A percentile compares a stretch with the other conserved stretches of the same genome.
Evolutionary conservation across 2,797 vertebrate species (phyloP).

Genomic region (Hydrolagus colliei): DNA sequence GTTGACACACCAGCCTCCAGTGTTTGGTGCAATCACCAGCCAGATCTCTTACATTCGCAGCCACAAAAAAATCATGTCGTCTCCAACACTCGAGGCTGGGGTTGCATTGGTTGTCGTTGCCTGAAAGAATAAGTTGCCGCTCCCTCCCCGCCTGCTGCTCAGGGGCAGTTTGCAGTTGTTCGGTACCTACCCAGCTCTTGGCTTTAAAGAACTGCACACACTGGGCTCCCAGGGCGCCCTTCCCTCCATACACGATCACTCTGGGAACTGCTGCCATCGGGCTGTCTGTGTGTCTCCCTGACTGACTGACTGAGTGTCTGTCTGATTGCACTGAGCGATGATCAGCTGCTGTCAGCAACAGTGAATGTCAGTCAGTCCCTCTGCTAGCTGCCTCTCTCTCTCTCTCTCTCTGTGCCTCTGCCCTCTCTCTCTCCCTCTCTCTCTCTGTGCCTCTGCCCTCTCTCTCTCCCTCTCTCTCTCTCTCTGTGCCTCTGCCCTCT

Average conservation of each 20-base stretch:
- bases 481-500: fast-evolving
- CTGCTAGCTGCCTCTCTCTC: too few species aligned
- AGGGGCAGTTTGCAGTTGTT: not conserved
- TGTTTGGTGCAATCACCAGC: too few species aligned
- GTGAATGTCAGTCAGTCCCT: too few species aligned
- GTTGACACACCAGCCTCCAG: too few species aligned
- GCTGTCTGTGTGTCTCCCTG: too few species aligned
- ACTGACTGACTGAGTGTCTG: too few species aligned
- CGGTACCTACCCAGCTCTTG: constrained; percentile 70
- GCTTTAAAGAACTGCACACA: constrained; percentile 75
- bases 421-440: not conserved
- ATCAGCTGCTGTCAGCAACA: not conserved
- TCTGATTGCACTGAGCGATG: too few species aligned
- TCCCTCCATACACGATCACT: constrained; percentile 81
- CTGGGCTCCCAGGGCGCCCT: constrained; percentile 74
- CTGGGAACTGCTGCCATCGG: constrained; percentile 46
- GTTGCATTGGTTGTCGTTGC: not conserved
- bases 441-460: fast-evolving
- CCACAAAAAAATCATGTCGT: too few species aligned
- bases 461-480: not conserved
- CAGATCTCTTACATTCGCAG: too few species aligned
- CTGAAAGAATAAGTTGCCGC: not conserved
- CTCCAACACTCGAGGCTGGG: too few species aligned
- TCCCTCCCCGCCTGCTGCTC: not conserved
- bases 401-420: fast-evolving